A percentile compares a stretch with the other conserved stretches of the same genome.
phyloP scores from a whole-genome alignment of 2,113 vertebrate species.

The Cnemophilus loriae region DNA sequence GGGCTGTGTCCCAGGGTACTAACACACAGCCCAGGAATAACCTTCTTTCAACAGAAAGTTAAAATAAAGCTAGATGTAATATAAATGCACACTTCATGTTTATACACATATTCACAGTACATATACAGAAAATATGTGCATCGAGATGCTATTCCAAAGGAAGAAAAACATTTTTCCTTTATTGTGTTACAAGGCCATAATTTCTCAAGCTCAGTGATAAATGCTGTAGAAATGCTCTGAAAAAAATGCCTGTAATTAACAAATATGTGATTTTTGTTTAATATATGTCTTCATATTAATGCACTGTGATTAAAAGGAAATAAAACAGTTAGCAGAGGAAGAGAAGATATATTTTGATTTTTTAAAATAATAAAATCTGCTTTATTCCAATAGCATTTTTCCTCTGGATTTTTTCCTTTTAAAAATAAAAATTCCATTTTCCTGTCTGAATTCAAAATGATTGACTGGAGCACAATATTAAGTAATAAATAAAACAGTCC shows the following conservation, averaged over 20 bases:
- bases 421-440: conserved; percentile 74
- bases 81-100: neutral
- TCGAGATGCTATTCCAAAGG: neutral
- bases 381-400: conserved; percentile 57
- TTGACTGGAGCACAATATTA: conserved; percentile 77
- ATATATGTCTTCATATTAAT: conserved; percentile 19
- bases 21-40: neutral
- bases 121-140: neutral
- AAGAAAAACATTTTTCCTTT: neutral
- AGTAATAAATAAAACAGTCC: conserved; percentile 77
- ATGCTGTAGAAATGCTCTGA: neutral
- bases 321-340: neutral
- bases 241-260: conserved; percentile 34
- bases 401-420: conserved; percentile 59
- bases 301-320: conserved; percentile 16
- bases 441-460: conserved; percentile 77
- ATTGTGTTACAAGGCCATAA: conserved; percentile 28
- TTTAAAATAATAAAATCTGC: conserved; percentile 57
- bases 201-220: conserved; percentile 22
- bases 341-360: conserved; percentile 34
- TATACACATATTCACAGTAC: neutral
- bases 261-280: conserved; percentile 7
- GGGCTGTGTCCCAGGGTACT: neutral
- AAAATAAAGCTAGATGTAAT: neutral
- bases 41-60: neutral